Evolutionary conservation across 2,113 vertebrate genomes (phyloP).

Genomic region (Phoxinus phoxinus): DNA sequence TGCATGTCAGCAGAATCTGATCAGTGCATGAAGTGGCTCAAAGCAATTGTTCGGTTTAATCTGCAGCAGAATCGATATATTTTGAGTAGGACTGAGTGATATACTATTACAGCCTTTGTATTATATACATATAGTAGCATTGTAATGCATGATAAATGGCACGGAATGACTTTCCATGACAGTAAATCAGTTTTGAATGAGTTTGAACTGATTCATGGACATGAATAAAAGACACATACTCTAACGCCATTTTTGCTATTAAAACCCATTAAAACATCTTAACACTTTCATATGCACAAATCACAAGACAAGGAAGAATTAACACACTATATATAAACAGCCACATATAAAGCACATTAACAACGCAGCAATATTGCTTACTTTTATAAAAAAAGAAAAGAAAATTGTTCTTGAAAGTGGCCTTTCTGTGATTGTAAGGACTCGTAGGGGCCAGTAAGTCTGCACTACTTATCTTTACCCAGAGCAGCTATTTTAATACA

Average conservation of each 20-base stretch:
- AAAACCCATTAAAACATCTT: neutral
- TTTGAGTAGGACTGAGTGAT: neutral
- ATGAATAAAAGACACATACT: neutral
- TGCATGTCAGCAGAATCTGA: neutral
- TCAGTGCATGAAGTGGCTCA: neutral
- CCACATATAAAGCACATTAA: neutral
- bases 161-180: neutral
- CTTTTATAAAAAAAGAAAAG: no score
- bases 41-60: neutral
- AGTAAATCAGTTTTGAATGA: neutral
- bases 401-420: no score
- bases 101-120: neutral
- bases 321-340: neutral
- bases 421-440: neutral
- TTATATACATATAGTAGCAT: neutral
- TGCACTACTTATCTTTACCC: neutral
- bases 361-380: neutral
- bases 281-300: neutral
- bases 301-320: neutral
- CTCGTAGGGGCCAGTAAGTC: neutral
- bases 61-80: neutral
- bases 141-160: no score
- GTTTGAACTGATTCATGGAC: neutral
- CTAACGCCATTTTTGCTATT: neutral
- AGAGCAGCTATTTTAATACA: constrained; percentile 30